Evolutionary conservation across 1,140 invertebrate genomes (phyloP), one percentile per base, ranked within the genome.

Genomic region (Bathynomus jamesi): DNA sequence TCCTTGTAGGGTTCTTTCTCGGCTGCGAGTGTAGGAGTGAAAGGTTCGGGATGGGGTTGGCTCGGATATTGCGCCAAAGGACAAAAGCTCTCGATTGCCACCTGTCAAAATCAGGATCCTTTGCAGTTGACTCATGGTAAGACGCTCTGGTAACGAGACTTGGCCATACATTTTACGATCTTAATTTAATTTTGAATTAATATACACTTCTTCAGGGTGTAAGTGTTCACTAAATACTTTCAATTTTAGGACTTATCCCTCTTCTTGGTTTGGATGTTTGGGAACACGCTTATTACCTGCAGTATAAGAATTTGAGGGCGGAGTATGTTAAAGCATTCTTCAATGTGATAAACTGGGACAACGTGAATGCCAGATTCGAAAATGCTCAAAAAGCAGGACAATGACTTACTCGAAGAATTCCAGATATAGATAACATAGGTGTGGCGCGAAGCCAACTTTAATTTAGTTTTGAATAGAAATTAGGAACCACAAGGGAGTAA

Each of bases 41-140:
- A 78, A 53, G 98, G 98, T 0, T 99, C 96, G 13, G 98, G 98
- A 1, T 99, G 98, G 98, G 96, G 93, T 46, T 99, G 97, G 97
- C 86, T 99, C 1, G 97, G 95, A 10, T 97, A 90, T 80, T 93
- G 95, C 81, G 87, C 89, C 74, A 87, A 87, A 72, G 85, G 87
- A 30, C 88, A 91, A 74, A 87, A 87, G 74, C 82, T 99, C 17
- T 88, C 91, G 79, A 88, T 99, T 77, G 89, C 89, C 2, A 89
- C 92, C n/a, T 96, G 95, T 80, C 86, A 90, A 71, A 99, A 99
- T 84, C 98, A 99, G 83, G 98, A 99, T 85, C 96, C 97, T 10
- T 82, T 99, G 27, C 87, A 96, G 82, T 88, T 92, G 40, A 21
- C 11, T 5, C n/a, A 21, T 5, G n/a, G n/a, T n/a, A n/a, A n/a